Percentiles rank a stretch among this genome's conserved stretches.
Conservation (phyloP, 2,797 vertebrate species). For the Cottoperca gobio region DNA sequence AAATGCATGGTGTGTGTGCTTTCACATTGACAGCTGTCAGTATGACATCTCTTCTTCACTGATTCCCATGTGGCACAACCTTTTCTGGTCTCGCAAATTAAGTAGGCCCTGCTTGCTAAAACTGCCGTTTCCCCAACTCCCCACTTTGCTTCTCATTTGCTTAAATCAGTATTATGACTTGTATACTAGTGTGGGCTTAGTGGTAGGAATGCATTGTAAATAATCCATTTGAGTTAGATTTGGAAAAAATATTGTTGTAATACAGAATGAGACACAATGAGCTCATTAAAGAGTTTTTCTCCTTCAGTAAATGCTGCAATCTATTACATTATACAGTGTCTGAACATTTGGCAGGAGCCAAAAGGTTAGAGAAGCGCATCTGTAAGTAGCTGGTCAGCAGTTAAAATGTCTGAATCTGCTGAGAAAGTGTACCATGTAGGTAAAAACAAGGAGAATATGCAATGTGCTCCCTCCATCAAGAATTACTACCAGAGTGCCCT, state of each 20-base stretch:
- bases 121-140: constrained; percentile 10
- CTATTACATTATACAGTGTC: constrained; percentile 18
- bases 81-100: constrained; percentile 43
- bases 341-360: constrained; percentile 30
- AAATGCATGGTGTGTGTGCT: constrained; percentile 22
- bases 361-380: constrained; percentile 39
- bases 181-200: constrained; percentile 24
- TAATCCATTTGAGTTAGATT: constrained; percentile 38
- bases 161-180: constrained; percentile 35
- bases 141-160: constrained; percentile 37
- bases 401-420: constrained; percentile 41
- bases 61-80: constrained; percentile 29
- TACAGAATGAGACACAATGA: constrained; percentile 27
- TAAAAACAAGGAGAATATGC: constrained; percentile 32
- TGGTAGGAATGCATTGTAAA: constrained; percentile 27
- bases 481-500: constrained; percentile 51
- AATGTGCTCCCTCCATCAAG: constrained; percentile 34
- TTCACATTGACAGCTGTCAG: constrained; percentile 49
- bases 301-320: constrained; percentile 16
- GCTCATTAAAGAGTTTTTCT: constrained; percentile 39
- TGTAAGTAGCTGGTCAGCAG: constrained; percentile 35
- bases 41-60: constrained; percentile 31
- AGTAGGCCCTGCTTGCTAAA: constrained; percentile 28
- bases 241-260: constrained; percentile 9
- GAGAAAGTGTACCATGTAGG: constrained; percentile 11